Percentiles rank a stretch among this genome's conserved stretches.
phyloP scores from a whole-genome alignment of 2,113 vertebrate species.

The Struthidea cinerea region DNA sequence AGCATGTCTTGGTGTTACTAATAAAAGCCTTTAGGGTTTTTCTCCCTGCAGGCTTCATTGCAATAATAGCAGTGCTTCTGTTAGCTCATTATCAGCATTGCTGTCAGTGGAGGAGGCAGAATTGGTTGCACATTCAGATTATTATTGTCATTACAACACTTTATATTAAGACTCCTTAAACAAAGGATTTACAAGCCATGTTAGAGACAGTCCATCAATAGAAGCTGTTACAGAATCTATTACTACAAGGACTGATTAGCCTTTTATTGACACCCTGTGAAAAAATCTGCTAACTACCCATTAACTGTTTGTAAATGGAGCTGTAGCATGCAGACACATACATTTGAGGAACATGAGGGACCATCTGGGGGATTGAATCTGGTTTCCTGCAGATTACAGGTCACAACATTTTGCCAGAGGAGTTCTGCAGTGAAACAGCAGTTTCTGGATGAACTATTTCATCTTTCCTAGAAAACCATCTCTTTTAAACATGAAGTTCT shows the following conservation, averaged over 20 bases:
- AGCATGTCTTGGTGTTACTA: slow-evolving; percentile 1
- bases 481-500: background rate
- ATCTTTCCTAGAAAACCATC: background rate
- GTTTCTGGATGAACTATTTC: background rate
- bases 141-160: slow-evolving; percentile 26
- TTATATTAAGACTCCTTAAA: slow-evolving; percentile 2
- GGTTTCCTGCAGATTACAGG: background rate
- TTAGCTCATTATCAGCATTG: slow-evolving; percentile 59
- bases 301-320: background rate
- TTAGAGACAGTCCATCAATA: background rate
- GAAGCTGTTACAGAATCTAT: background rate
- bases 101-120: background rate
- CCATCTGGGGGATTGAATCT: background rate
- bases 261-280: background rate
- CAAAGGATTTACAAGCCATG: background rate
- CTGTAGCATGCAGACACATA: background rate
- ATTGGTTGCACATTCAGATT: slow-evolving; percentile 36
- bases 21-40: slow-evolving; percentile 35
- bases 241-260: background rate
- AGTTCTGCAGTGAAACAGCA: background rate
- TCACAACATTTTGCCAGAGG: background rate
- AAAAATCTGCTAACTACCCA: background rate
- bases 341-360: background rate
- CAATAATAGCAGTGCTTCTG: slow-evolving; percentile 15
- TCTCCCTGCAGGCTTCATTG: slow-evolving; percentile 16